Evolutionary conservation across 1,140 invertebrate species (phyloP), one percentile per base, ranked within the genome.

Genomic region (Dendroctonus ponderosae): DNA sequence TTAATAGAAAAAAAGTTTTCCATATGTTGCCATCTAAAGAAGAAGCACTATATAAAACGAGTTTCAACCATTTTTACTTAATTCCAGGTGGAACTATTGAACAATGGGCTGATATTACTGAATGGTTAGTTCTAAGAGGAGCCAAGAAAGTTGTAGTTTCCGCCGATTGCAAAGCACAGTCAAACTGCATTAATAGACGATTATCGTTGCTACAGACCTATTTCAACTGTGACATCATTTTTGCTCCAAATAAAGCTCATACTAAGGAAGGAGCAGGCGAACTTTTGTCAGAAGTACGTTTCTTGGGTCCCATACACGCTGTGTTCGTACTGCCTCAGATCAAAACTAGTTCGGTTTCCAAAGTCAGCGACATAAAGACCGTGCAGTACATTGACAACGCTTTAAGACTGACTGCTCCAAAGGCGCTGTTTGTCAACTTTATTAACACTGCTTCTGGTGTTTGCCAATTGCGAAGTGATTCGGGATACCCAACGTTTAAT

Each of bases 121-220:
- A 94, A 76, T 97, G 94, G 93, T 80, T 97, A 57, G 84, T 93
- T 8, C 76, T 89, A 38, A 81, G 92, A 72, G 94, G 93, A 4
- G 91, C 89, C 5, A 86, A 81, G 66, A 90, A 89, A 74, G 74
- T 98, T 0, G 80, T 96, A 0, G 62, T 77, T 37, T 70, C 69
- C 5, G 62, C 72, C 3, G 75, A 77, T 50, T 66, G 66, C 0
- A 76, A 77, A 68, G 39, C 70, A 5, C 68, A 71, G 66, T 69
- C 71, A 58, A 65, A 61, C 38, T 59, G 74, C 51, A 66, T 76
- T 42, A 72, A 73, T 7, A 51, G 76, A 11, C 57, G 77, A 11
- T 49, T 79, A 7, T 67, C 62, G 1, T 58, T 78, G 2, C 59
- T 78, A 3, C 65, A 74, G 42, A 53, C 62, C 4, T 71, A 74